phyloP scores from a whole-genome alignment of 1,140 invertebrate species.

The Caerostris extrusa region DNA sequence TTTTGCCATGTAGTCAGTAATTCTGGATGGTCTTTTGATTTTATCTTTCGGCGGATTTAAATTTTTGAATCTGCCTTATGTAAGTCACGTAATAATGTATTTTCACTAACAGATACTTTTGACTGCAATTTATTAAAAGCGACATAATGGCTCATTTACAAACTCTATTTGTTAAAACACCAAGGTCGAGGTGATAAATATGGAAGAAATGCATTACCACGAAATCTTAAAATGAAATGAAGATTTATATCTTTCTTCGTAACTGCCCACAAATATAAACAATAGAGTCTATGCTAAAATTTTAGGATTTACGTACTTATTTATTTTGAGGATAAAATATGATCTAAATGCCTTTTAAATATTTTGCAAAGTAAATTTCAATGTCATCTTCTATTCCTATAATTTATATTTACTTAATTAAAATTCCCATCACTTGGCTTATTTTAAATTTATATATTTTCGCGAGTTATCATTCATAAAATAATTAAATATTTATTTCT shows the following conservation, averaged over 20 bases:
- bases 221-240: neutral
- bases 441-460: no score
- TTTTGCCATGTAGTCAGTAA: neutral
- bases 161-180: neutral
- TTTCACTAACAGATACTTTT: neutral
- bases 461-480: no score
- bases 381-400: neutral
- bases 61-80: neutral
- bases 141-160: neutral
- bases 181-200: neutral
- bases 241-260: neutral
- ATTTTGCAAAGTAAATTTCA: neutral
- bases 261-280: neutral
- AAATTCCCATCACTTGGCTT: no score
- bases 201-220: neutral
- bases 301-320: neutral
- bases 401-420: no score
- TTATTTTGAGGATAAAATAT: neutral
- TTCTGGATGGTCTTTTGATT: conserved; percentile 1
- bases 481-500: no score
- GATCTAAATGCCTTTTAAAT: neutral
- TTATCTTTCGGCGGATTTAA: neutral
- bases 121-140: neutral
- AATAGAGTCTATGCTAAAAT: neutral
- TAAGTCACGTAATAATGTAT: neutral